Evolutionary conservation across 2,797 vertebrate genomes (phyloP).

Genomic region (Moxostoma hubbsi): DNA sequence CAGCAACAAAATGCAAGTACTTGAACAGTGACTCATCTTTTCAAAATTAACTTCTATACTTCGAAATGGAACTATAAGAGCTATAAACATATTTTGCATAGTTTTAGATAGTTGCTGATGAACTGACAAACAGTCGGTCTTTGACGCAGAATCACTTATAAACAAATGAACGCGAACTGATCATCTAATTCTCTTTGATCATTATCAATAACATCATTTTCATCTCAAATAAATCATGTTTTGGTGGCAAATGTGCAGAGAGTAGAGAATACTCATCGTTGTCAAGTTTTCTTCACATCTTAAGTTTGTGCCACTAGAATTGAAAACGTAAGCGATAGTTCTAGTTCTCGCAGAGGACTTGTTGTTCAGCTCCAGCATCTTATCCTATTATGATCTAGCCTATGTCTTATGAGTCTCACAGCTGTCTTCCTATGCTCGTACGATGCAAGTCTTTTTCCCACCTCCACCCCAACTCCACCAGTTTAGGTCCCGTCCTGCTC

Average conservation of each 20-base stretch:
- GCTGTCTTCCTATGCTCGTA: too few species aligned
- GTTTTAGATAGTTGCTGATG: conserved; percentile 28
- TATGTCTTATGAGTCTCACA: too few species aligned
- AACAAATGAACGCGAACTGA: conserved; percentile 17
- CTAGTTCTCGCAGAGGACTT: too few species aligned
- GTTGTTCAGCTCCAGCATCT: too few species aligned
- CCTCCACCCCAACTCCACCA: too few species aligned
- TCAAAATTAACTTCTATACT: conserved; percentile 26
- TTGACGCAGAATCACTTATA: conserved; percentile 26
- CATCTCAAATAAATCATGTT: not conserved
- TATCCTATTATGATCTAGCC: too few species aligned
- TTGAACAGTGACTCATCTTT: conserved; percentile 46
- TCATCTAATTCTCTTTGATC: conserved; percentile 13
- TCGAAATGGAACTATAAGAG: conserved; percentile 21
- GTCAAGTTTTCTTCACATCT: too few species aligned
- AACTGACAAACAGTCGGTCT: conserved; percentile 15
- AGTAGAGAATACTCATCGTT: not conserved
- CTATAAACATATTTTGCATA: conserved; percentile 43
- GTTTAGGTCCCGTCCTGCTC: too few species aligned
- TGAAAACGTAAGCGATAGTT: too few species aligned
- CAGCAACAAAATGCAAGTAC: conserved; percentile 18
- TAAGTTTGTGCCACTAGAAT: too few species aligned
- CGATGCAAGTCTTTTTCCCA: too few species aligned
- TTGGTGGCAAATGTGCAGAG: not conserved
- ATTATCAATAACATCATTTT: not conserved